Evolutionary conservation across 1,140 invertebrate genomes (phyloP), one percentile per base, ranked within the genome.

Genomic region (Drosophila ficusphila): DNA sequence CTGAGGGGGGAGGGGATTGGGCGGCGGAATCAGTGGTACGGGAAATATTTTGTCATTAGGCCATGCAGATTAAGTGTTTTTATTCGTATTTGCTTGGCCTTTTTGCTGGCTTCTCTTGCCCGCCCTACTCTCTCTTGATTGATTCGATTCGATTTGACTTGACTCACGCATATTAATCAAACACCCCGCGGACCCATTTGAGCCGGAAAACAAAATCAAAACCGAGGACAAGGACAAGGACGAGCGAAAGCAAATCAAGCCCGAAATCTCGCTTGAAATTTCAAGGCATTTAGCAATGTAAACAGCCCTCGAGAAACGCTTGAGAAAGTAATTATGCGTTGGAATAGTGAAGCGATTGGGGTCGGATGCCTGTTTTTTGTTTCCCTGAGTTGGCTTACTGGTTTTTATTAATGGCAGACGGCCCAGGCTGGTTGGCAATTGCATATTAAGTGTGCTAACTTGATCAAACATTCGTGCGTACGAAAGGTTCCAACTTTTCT

Each of bases 91-190:
- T 44, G 25, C 58, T 51, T 61, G 71, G 38, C 54, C 25, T 48
- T 56, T 16, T 53, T 42, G 11, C 33, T n/a, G 2, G 8, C 11
- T 9, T 41, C 48, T 5, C 31, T 53, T 39, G 23, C 39, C 27
- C 14, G n/a, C n/a, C n/a, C n/a, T n/a, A n/a, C 19, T 42, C 49
- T 56, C 5, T 46, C 65, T 74, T 86, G 82, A 86, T 86, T 86
- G 82, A 86, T 86, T 86, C 82, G 82, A 68, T 86, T 86, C 82
- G 82, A 86, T 86, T 88, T 86, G 81, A 88, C 76, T 86, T 86
- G 81, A 86, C 88, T 88, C 62, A 81, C 82, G 82, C 77, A 86
- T 88, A 86, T 86, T 86, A 86, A 86, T 86, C 82, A 86, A 88
- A 86, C 73, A 82, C 77, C 73, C 68, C 56, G 56, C 42, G 72